Evolutionary conservation across 2,113 vertebrate genomes (phyloP).

Genomic region (Acrocephalus kingi): DNA sequence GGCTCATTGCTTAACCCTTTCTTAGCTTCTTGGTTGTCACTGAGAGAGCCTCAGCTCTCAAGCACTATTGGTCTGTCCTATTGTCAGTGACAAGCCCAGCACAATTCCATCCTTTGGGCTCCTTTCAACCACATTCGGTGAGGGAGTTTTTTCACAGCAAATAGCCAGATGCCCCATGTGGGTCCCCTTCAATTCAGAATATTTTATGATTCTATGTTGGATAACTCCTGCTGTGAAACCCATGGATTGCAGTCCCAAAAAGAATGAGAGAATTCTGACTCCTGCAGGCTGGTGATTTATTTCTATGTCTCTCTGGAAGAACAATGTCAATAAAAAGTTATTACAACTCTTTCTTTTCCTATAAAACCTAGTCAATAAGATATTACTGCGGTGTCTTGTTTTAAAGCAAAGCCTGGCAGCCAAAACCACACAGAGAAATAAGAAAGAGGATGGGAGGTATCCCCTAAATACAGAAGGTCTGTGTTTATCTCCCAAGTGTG

Average conservation of each 20-base stretch:
- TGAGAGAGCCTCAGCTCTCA: background rate
- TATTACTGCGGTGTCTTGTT: constrained; percentile 2
- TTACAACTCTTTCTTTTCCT: constrained; percentile 50
- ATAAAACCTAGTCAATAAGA: constrained; percentile 48
- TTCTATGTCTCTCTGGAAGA: background rate
- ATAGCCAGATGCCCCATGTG: background rate
- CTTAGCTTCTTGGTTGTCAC: background rate
- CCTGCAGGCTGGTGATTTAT: constrained; percentile 3
- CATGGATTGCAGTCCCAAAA: background rate
- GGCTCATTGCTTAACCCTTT: background rate
- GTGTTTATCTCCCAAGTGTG: background rate
- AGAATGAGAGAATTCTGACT: background rate
- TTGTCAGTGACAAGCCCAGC: background rate
- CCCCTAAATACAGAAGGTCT: background rate
- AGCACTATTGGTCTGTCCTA: background rate
- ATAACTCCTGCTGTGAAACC: background rate
- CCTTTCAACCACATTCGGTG: background rate
- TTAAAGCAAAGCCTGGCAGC: constrained; percentile 28
- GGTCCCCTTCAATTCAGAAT: background rate
- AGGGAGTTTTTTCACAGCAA: background rate
- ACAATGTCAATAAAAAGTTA: constrained; percentile 66
- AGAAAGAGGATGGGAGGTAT: background rate
- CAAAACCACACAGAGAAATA: background rate
- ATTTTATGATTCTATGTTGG: background rate
- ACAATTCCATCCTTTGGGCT: background rate